These are phyloP conservation scores for Troides aeacus DNA, from an alignment of 2,888 invertebrate genomes.

Conservation along the genomic window DNA sequence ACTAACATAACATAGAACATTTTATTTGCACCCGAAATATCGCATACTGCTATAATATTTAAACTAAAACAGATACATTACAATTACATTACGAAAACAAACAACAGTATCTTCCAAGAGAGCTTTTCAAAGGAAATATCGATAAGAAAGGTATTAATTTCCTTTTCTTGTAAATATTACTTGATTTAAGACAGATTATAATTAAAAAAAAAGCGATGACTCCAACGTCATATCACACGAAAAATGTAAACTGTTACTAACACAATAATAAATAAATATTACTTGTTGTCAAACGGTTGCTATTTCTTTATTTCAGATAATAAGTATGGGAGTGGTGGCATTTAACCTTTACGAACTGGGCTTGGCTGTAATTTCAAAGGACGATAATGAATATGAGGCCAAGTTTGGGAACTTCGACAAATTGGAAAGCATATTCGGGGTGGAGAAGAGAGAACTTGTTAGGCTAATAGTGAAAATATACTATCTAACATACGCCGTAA, in stretches of 20 bases:
- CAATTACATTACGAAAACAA: no score
- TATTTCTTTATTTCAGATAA: constrained; percentile 50
- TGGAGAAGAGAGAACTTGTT: constrained; percentile 54
- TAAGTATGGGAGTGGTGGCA: constrained; percentile 62
- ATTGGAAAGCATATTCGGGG: constrained; percentile 63
- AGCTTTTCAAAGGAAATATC: no score
- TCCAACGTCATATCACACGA: neutral
- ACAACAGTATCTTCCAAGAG: no score
- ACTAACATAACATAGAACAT: no score
- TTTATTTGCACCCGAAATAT: no score
- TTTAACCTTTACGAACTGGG: constrained; percentile 63
- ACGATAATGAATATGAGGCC: constrained; percentile 49
- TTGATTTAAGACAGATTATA: no score
- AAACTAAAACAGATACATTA: no score
- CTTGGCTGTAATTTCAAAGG: constrained; percentile 51
- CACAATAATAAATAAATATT: neutral
- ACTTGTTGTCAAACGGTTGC: neutral
- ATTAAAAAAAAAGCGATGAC: no score
- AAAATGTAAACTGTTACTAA: no score
- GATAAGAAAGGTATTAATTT: no score
- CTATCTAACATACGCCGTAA: constrained; percentile 55
- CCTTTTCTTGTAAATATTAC: no score
- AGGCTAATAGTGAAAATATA: constrained; percentile 56
- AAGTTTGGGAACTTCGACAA: constrained; percentile 64
- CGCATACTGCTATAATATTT: no score